Percentiles rank a stretch among this genome's conserved stretches.
These are phyloP conservation scores for Heliconius sara DNA, from an alignment of 2,888 invertebrate genomes.

Conservation along the genomic window DNA sequence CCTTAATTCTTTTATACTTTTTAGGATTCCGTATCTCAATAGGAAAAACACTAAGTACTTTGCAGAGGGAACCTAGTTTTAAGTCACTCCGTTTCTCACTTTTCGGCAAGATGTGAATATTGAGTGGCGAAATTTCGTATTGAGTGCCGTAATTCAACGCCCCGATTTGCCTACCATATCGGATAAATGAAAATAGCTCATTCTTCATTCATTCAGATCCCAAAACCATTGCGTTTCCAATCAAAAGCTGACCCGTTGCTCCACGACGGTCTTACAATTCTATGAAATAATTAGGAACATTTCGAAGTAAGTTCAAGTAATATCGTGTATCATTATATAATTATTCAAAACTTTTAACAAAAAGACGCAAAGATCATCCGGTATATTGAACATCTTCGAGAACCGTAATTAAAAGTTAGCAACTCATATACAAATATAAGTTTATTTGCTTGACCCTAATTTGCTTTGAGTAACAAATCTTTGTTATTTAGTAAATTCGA, in stretches of 20 bases:
- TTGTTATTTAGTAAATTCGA: too few species aligned
- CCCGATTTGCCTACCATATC: neutral
- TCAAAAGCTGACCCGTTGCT: neutral
- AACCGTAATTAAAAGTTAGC: constrained; percentile 2
- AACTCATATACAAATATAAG: neutral
- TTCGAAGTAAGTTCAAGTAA: neutral
- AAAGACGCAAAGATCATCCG: neutral
- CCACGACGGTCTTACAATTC: neutral
- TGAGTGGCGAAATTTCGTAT: neutral
- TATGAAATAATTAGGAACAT: neutral
- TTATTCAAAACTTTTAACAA: neutral
- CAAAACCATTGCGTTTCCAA: neutral
- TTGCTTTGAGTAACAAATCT: neutral
- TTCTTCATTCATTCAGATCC: too few species aligned
- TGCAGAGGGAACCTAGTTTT: neutral
- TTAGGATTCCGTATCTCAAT: too few species aligned
- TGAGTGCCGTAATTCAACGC: too few species aligned
- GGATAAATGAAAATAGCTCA: neutral
- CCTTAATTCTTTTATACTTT: too few species aligned
- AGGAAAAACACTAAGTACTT: too few species aligned
- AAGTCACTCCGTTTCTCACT: neutral
- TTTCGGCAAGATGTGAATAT: neutral
- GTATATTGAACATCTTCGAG: neutral
- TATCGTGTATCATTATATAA: neutral
- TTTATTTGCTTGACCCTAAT: neutral